These are phyloP conservation scores for Parnassius orleans DNA, from an alignment of 2,888 invertebrate genomes.

Conservation along the genomic window DNA sequence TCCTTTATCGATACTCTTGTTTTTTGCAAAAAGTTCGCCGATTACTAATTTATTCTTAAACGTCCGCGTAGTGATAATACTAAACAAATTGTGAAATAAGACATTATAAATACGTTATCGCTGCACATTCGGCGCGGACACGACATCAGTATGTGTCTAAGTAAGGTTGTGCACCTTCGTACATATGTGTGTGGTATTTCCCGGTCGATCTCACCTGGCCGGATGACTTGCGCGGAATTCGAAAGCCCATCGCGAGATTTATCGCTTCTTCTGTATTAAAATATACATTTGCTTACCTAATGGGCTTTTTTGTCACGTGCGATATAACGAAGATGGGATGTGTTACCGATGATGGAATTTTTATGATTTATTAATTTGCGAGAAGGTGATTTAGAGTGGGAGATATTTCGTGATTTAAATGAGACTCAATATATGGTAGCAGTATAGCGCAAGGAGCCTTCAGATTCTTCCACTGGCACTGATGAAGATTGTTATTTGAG, in stretches of 20 bases:
- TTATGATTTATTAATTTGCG: slow-evolving; percentile 61
- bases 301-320: slow-evolving; percentile 75
- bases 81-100: slow-evolving; percentile 31
- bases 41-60: slow-evolving; percentile 29
- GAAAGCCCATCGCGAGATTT: slow-evolving; percentile 80
- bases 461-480: too few relatives aligned
- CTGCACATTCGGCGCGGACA: slow-evolving; percentile 52
- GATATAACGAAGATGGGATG: slow-evolving; percentile 59
- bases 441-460: too few relatives aligned
- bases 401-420: neutral
- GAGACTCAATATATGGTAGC: too few relatives aligned
- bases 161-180: slow-evolving; percentile 52
- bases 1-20: slow-evolving; percentile 42
- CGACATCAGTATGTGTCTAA: slow-evolving; percentile 58
- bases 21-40: slow-evolving; percentile 28
- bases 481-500: too few relatives aligned
- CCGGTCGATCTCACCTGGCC: slow-evolving; percentile 77
- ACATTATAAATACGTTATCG: slow-evolving; percentile 47
- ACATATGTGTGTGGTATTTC: slow-evolving; percentile 73
- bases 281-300: slow-evolving; percentile 78
- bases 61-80: slow-evolving; percentile 18
- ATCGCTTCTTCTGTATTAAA: slow-evolving; percentile 79
- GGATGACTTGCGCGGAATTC: slow-evolving; percentile 79
- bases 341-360: slow-evolving; percentile 56
- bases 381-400: slow-evolving; percentile 21